Evolutionary conservation across 2,113 vertebrate species (phyloP), one percentile per base, ranked within the genome.

Genomic region (Malurus elegans): DNA sequence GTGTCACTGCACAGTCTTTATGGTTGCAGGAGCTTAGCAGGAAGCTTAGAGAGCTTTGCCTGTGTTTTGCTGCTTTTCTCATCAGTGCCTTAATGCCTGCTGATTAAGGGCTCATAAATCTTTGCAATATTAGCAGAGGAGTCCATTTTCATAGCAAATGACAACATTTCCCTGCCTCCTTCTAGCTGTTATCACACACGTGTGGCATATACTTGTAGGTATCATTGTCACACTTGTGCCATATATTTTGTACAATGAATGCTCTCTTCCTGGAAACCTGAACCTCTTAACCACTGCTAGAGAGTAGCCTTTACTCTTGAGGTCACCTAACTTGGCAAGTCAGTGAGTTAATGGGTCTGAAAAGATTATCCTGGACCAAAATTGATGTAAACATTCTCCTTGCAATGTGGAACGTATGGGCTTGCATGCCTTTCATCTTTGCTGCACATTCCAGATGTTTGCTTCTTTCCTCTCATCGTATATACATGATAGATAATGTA

Each of bases 301-400:
- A 90, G 83, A 61, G 79, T 78, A 96, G 93, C 87, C 92, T 94
- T 95, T 95, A 66, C 75, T 94, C 71, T 82, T 89, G 67, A 95
- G 95, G 92, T 97, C 92, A 87, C 70, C 75, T 84, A 25, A 79
- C 87, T 95, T 93, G 82, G 96, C 91, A 94, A 96, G 71, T 87
- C 88, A 96, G 95, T 76, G 79, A 95, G 91, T 86, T 97, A 97
- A 97, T 96, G 89, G 94, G 65, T 79, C 92, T 91, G 76, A 87
- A 95, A 96, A 96, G 89, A 96, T 95, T 93, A 85, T 80, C 79
- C 73, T 94, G 84, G 88, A 71, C 79, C 73, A 92, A 92, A 96
- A 95, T 19, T 51, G 85, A 82, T 87, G 95, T 95, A 97, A 97
- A 97, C 95, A 96, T 86, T 95, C 83, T 73, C 61, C 47, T 93